Conservation (phyloP, 2,888 invertebrate genomes). For the Pedicia rivosa region DNA sequence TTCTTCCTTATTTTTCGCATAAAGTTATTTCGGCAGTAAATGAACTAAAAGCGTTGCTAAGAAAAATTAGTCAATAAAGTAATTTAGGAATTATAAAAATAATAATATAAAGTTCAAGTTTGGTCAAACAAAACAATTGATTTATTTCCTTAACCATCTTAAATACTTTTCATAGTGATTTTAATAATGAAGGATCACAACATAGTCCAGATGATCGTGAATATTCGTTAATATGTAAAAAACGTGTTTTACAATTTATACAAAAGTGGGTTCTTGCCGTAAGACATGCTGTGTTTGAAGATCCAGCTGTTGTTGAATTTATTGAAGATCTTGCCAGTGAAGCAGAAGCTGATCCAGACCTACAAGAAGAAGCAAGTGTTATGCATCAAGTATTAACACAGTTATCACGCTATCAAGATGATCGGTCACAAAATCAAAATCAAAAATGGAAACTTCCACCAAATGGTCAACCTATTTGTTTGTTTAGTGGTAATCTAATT, state of each 20-base stretch:
- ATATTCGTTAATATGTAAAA: slow-evolving; percentile 49
- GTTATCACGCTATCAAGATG: slow-evolving; percentile 40
- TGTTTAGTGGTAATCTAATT: slow-evolving; percentile 40
- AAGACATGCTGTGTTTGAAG: slow-evolving; percentile 57
- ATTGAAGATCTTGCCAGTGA: slow-evolving; percentile 54
- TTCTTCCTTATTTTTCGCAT: no score
- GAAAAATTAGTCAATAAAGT: no score
- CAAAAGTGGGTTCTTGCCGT: slow-evolving; percentile 59
- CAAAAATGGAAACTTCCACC: slow-evolving; percentile 56
- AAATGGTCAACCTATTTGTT: slow-evolving; percentile 49
- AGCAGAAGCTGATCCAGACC: slow-evolving; percentile 47
- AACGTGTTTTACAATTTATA: slow-evolving; percentile 61
- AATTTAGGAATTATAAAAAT: no score
- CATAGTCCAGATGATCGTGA: slow-evolving; percentile 44
- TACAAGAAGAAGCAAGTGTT: slow-evolving; percentile 49
- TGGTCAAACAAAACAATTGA: background rate
- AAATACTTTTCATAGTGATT: slow-evolving; percentile 38
- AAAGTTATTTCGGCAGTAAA: no score
- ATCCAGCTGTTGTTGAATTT: slow-evolving; percentile 51
- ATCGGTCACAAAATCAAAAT: slow-evolving; percentile 39
- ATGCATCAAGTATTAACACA: slow-evolving; percentile 52
- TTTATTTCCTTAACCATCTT: slow-evolving; percentile 30
- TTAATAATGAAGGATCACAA: slow-evolving; percentile 22
- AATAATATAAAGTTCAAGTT: no score
- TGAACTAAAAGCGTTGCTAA: no score